These are phyloP conservation scores for Drosophila niveifrons DNA, from an alignment of 2,888 invertebrate species.

Conservation along the genomic window DNA sequence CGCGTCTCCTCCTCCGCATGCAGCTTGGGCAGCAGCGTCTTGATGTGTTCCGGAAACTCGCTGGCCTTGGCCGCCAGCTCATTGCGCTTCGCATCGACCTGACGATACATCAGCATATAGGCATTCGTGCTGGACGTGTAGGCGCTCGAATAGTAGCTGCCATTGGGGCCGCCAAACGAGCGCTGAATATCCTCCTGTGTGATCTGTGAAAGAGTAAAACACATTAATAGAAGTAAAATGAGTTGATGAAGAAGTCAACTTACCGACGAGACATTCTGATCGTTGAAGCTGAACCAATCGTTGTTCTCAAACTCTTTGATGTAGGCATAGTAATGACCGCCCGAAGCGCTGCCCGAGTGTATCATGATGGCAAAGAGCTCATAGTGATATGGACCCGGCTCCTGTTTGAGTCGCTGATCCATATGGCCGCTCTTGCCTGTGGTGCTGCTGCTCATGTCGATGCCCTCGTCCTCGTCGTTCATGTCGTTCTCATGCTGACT, in stretches of 20 bases:
- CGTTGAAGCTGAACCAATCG: constrained; percentile 95
- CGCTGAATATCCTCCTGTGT: constrained; percentile 92
- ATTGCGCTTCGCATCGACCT: constrained; percentile 89
- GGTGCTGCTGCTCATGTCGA: constrained; percentile 87
- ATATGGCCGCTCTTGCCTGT: constrained; percentile 66
- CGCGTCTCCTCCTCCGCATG: constrained; percentile 88
- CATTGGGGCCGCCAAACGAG: constrained; percentile 92
- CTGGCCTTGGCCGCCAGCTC: constrained; percentile 88
- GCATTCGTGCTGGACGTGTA: constrained; percentile 94
- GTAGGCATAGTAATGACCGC: constrained; percentile 96
- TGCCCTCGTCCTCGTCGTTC: constrained; percentile 90
- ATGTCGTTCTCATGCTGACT: constrained; percentile 84
- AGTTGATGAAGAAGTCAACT: constrained; percentile 51
- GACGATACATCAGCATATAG: constrained; percentile 96
- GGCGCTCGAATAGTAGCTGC: constrained; percentile 89
- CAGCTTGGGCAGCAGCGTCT: constrained; percentile 88
- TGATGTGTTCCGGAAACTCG: constrained; percentile 92
- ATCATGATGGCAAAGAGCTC: constrained; percentile 97
- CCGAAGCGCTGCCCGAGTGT: constrained; percentile 95
- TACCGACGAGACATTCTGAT: constrained; percentile 92
- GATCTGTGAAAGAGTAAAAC: constrained; percentile 86
- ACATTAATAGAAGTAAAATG: background rate
- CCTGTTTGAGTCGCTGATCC: constrained; percentile 74
- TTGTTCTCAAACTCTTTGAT: constrained; percentile 92
- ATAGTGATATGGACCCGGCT: constrained; percentile 90